Base-by-base conservation (phyloP, 2,113 vertebrate species). In the Chamaetylas fuelleborni region DNA sequence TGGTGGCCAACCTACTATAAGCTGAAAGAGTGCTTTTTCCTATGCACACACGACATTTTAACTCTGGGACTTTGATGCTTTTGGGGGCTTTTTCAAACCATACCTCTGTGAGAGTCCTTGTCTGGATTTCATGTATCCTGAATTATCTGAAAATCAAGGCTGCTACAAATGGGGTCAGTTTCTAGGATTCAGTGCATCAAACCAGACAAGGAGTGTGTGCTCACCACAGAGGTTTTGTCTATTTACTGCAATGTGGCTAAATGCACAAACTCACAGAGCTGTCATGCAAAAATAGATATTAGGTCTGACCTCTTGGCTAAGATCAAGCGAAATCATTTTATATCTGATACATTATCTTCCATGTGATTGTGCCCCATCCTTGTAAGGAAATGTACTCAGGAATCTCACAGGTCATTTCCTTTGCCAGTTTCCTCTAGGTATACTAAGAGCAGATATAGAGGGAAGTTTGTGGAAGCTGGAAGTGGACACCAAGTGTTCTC, bases 121-220 rank as follows among this genome's bases (percentile, higher is more conserved):
- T 79, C 92, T 91, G 50, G 61, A 78, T 91, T 93, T 56, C 71
- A 19, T 26, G 56, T 40, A 86, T 88, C 66, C 53, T 47, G 54
- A 91, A 23, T 69, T 73, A 71, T 54, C 56, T 92, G 71, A 92
- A 96, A 95, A 95, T 92, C 91, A 97, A 73, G 92, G 14, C 40
- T 65, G 18, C 80, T 91, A 67, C 14, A 70, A 33, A 16, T 33
- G 79, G 77, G 71, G 22, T 78, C 84, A 86, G 45, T 84, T 71
- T 96, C 90, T 88, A 81, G 80, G 82, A 93, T 79, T 91, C 47
- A 40, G 61, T 81, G 53, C 45, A 62, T 76, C 43, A 85, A 88
- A 69, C 12, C 71, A 81, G 91, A 82, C 31, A 42, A 20, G 3
- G 6, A 81, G 16, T 0, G 0, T 36, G 40, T 29, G 34, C 36